Evolutionary conservation across 2,797 vertebrate species (phyloP), one percentile per base, ranked within the genome.

Genomic region (Aulostomus chinensis): DNA sequence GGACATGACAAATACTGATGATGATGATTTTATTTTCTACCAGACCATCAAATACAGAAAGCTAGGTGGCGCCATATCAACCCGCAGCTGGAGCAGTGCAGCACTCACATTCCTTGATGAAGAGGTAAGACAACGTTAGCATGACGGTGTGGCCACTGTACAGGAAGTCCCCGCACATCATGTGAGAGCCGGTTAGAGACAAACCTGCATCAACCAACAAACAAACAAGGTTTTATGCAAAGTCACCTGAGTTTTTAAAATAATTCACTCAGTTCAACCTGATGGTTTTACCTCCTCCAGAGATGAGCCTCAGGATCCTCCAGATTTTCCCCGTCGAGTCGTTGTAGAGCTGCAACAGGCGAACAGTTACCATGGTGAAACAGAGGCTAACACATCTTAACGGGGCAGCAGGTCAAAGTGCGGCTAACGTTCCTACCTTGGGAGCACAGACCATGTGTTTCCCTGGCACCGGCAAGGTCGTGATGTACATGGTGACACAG

Each of bases 91-190:
- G n/a, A n/a, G n/a, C n/a, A n/a, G n/a, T n/a, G n/a, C n/a, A n/a
- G n/a, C n/a, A 91, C 96, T 95, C 83, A 98, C 96, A 98, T 86
- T 98, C 96, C 64, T 92, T 94, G 83, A 97, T 96, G 91, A 98
- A 98, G 48, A 98, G 88, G 69, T 95, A 99, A 29, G 93, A 93
- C 28, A 99, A 89, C 0, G 96, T 98, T 59, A 96, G 78, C 58
- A 94, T 86, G 40, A 98, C 94, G 0, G 96, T 98, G 86, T 99
- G 96, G 3, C 96, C 96, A 5, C 96, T 99, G 82, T 95, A 98
- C 60, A 99, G 84, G 77, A 95, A 98, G 83, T 99, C 96, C 18
- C 96, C 96, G 1, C 96, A 98, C 65, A 99, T 86, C 73, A 96
- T 81, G 58, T 97, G 95, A 0, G 95, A 95, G n/a, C 96, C 93